phyloP scores from a whole-genome alignment of 2,888 invertebrate species.

The Drosophila setosimentum region DNA sequence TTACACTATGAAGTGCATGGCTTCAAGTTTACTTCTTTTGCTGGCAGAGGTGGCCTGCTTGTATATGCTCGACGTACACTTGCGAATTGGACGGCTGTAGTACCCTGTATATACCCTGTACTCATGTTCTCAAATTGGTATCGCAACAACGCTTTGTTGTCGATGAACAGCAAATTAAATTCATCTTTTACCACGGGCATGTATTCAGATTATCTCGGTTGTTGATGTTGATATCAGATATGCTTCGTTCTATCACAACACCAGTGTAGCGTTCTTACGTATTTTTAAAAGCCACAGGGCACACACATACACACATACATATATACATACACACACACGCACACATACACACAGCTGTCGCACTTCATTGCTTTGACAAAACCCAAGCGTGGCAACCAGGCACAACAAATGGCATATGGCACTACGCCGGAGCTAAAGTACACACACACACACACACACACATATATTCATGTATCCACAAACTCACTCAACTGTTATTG shows the following conservation, averaged over 20 bases:
- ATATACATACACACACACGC: not conserved
- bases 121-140: not conserved
- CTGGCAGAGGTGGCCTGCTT: constrained; percentile 63
- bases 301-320: constrained; percentile 13
- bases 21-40: constrained; percentile 37
- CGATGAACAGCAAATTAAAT: not conserved
- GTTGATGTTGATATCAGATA: not conserved
- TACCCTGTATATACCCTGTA: constrained; percentile 9
- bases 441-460: constrained; percentile 8
- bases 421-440: not conserved
- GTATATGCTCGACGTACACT: constrained; percentile 17
- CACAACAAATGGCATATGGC: constrained; percentile 45
- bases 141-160: not conserved
- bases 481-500: constrained; percentile 15
- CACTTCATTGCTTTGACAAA: constrained; percentile 76
- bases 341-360: constrained; percentile 33
- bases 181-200: not conserved
- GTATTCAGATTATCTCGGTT: not conserved
- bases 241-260: not conserved
- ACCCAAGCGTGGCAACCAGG: constrained; percentile 58
- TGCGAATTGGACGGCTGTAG: not conserved
- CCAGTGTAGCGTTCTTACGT: not conserved
- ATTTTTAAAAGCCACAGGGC: constrained; percentile 5
- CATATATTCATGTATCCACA: not conserved
- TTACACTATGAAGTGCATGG: constrained; percentile 72